Evolutionary conservation across 1,140 invertebrate species (phyloP).

Genomic region (Euura lappo): DNA sequence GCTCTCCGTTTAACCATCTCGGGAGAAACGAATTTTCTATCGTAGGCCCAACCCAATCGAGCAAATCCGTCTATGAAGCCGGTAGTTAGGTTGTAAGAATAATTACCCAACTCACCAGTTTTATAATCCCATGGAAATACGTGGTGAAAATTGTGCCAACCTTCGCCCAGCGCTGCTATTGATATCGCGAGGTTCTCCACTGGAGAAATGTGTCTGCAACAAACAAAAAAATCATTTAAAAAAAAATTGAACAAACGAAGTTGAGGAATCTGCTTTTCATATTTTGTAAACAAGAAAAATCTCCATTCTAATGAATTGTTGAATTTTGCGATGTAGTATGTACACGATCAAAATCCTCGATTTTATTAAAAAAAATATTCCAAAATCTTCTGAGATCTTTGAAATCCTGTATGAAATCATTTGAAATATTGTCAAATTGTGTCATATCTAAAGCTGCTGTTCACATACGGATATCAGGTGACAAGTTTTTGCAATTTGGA

Average conservation of each 20-base stretch:
- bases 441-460: too few species aligned
- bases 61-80: slow-evolving; percentile 76
- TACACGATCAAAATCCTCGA: too few species aligned
- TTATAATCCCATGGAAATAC: slow-evolving; percentile 90
- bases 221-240: background rate
- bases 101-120: slow-evolving; percentile 79
- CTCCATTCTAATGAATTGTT: too few species aligned
- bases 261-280: too few species aligned
- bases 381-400: too few species aligned
- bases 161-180: slow-evolving; percentile 78
- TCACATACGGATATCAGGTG: too few species aligned
- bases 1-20: slow-evolving; percentile 70
- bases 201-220: slow-evolving; percentile 72
- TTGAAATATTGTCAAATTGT: too few species aligned
- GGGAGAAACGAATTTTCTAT: slow-evolving; percentile 69
- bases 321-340: too few species aligned
- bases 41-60: slow-evolving; percentile 76
- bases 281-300: too few species aligned
- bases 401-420: too few species aligned
- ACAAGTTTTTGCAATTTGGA: too few species aligned
- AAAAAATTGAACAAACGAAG: slow-evolving; percentile 3
- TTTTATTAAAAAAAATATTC: too few species aligned
- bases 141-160: slow-evolving; percentile 97
- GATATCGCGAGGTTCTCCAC: slow-evolving; percentile 76
- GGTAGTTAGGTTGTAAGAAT: slow-evolving; percentile 72